Evolutionary conservation across 2,888 invertebrate species (phyloP), one percentile per base, ranked within the genome.

Genomic region (Ypsolopha sequella): DNA sequence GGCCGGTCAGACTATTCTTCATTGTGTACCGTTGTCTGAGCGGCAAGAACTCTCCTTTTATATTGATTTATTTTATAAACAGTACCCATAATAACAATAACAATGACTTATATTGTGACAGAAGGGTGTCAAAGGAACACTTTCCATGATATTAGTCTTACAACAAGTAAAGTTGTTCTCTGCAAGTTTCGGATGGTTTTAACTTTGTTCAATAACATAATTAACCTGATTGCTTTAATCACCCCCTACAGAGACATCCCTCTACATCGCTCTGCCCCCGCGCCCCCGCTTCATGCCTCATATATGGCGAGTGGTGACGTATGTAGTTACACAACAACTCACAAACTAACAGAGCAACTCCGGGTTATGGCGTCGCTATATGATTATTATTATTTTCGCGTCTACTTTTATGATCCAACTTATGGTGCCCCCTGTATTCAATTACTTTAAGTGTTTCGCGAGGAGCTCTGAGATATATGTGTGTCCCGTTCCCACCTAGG

Each of bases 401-500:
- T 75, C 73, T 75, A 69, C 73, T 68, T 72, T 75, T 70, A 73
- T 72, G 63, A 63, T 68, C 67, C 70, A 62, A 74, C 72, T 79
- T 73, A 70, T 73, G 70, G 60, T 65, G 62, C 71, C 73, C 76
- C 76, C 74, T 69, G 70, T 68, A 71, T 82, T 81, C 82, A 84
- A 85, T 85, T 84, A 86, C 82, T 80, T 49, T 84, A 82, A 85
- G 84, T 84, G 81, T 76, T 76, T 62, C 61, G 63, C 62, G 65
- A 66, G 68, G 64, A 64, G 67, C 68, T 68, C 62, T 63, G 63
- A 55, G 59, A 64, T 60, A 59, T 75, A 70, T 56, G 55, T 46
- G 59, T 51, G 57, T 80, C 80, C 70, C 70, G 24, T 34, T 52
- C 50, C 36, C 6, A 39, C 52, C n/a, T 35, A n/a, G 7, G 47